Conservation (phyloP, 2,797 vertebrate species). For the Neopelma chrysocephalum region DNA sequence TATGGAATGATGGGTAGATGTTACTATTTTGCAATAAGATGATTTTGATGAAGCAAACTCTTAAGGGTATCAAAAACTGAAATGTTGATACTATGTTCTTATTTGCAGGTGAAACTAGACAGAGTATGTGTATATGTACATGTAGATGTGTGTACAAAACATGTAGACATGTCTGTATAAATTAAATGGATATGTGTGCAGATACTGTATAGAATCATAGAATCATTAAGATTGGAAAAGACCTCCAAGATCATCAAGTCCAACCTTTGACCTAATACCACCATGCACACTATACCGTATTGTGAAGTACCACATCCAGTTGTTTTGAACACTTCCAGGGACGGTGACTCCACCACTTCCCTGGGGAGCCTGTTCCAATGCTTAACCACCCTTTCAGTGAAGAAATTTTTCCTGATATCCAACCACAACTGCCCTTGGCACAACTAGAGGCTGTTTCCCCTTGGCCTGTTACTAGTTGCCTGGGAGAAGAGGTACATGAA, state of each 20-base stretch:
- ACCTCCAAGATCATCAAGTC: background rate
- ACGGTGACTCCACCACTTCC: background rate
- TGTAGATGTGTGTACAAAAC: background rate
- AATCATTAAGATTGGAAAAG: background rate
- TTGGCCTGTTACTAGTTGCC: background rate
- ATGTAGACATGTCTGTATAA: background rate
- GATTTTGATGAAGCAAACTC: background rate
- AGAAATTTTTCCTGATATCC: background rate
- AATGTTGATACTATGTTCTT: background rate
- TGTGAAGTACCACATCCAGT: fast-evolving
- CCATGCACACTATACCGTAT: fast-evolving
- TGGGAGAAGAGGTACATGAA: background rate
- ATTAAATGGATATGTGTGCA: background rate
- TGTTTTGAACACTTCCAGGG: background rate
- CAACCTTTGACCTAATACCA: background rate
- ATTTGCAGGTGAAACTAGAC: background rate
- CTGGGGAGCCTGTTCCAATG: background rate
- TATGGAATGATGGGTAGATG: background rate
- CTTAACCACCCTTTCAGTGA: background rate
- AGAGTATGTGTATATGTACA: background rate
- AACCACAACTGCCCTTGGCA: background rate
- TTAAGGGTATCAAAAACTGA: fast-evolving
- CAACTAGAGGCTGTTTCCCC: background rate
- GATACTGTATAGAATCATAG: background rate
- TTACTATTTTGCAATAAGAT: background rate